phyloP scores from a whole-genome alignment of 2,797 vertebrate species.

The Diplodus sargus region DNA sequence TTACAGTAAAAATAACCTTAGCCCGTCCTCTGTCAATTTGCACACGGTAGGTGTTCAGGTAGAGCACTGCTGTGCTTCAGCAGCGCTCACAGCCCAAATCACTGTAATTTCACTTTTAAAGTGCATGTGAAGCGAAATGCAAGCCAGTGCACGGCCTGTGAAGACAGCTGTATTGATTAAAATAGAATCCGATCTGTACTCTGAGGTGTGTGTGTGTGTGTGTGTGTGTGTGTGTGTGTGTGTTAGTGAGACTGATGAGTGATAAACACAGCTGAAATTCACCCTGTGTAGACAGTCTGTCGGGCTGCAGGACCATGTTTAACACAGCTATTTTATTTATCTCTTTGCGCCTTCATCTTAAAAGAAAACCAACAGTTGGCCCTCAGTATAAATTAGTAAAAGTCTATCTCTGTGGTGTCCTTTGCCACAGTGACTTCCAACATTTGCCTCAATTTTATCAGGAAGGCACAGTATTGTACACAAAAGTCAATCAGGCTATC shows the following conservation, averaged over 20 bases:
- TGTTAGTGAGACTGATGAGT: neutral
- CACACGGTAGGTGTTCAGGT: too few species aligned
- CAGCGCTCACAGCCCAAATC: neutral
- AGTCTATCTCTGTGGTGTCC: neutral
- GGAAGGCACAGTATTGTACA: conserved; percentile 27
- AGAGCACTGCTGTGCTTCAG: neutral
- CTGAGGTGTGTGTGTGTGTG: neutral
- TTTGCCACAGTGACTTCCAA: conserved; percentile 2
- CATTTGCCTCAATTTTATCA: neutral
- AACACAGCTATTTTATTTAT: neutral
- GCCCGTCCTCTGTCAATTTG: neutral
- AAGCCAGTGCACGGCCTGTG: neutral
- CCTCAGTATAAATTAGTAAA: neutral
- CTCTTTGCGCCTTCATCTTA: too few species aligned
- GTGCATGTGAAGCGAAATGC: neutral
- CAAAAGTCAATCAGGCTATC: conserved; percentile 19
- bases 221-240: too few species aligned
- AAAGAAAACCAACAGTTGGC: neutral
- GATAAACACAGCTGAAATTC: neutral
- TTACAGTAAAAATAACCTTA: neutral
- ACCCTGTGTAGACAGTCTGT: neutral
- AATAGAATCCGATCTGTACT: conserved; percentile 18
- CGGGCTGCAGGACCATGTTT: neutral
- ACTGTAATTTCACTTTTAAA: neutral
- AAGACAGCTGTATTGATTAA: conserved; percentile 28